These are phyloP conservation scores for Clepsis dumicolana DNA, from an alignment of 2,888 invertebrate species.

Conservation along the genomic window DNA sequence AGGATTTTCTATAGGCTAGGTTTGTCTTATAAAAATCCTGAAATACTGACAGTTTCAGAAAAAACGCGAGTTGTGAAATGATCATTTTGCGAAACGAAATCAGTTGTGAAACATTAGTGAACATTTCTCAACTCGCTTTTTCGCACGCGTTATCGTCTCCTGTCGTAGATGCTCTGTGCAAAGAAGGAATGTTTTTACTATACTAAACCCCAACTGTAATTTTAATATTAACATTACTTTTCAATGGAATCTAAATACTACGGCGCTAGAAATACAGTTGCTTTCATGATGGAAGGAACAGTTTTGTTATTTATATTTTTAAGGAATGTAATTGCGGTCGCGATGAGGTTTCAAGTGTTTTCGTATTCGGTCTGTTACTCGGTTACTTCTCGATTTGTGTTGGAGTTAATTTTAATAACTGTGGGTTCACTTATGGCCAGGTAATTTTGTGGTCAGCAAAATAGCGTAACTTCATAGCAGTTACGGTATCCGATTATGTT, in stretches of 20 bases:
- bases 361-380: constrained; percentile 1
- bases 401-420: background rate
- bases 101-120: too few relatives aligned
- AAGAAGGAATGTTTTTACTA: background rate
- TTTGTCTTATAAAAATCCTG: too few relatives aligned
- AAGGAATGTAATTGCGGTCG: constrained; percentile 6
- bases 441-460: too few relatives aligned
- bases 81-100: too few relatives aligned
- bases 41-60: too few relatives aligned
- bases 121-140: too few relatives aligned
- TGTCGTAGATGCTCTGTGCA: background rate
- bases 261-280: background rate
- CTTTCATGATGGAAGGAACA: background rate
- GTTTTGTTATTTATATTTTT: constrained; percentile 11
- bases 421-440: too few relatives aligned
- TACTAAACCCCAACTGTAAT: background rate
- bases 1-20: too few relatives aligned
- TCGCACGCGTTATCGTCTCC: background rate
- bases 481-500: too few relatives aligned
- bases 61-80: too few relatives aligned
- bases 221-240: background rate
- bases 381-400: constrained; percentile 6
- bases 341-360: constrained; percentile 24
- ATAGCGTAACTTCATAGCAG: too few relatives aligned
- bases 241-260: background rate